Conservation (phyloP, 2,888 invertebrate genomes). For the Thyatira batis region DNA sequence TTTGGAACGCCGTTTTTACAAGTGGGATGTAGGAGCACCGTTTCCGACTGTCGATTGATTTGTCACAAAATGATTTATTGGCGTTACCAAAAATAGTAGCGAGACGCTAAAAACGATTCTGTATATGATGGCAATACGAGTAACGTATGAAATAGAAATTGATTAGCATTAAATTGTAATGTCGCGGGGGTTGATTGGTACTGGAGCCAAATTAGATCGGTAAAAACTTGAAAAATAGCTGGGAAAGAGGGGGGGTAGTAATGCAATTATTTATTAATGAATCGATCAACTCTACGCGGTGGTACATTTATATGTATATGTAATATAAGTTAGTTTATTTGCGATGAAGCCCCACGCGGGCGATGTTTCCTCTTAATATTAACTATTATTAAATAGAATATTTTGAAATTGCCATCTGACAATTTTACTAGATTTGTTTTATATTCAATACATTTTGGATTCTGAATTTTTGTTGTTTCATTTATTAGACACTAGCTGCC, state of each 20-base stretch:
- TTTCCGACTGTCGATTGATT: slow-evolving; percentile 16
- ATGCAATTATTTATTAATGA: slow-evolving; percentile 46
- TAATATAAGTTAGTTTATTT: slow-evolving; percentile 23
- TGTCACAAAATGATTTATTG: slow-evolving; percentile 27
- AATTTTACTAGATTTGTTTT: slow-evolving; percentile 79
- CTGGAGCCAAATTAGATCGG: not conserved
- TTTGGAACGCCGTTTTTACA: slow-evolving; percentile 37
- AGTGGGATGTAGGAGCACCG: slow-evolving; percentile 24
- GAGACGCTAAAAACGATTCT: slow-evolving; percentile 8
- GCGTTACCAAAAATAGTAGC: slow-evolving; percentile 3
- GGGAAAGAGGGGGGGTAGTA: not conserved
- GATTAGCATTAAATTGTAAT: slow-evolving; percentile 40
- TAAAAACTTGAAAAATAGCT: not conserved
- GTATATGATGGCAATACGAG: slow-evolving; percentile 27
- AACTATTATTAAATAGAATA: slow-evolving; percentile 71
- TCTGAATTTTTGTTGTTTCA: slow-evolving; percentile 53
- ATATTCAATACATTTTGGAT: slow-evolving; percentile 81
- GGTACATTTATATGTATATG: slow-evolving; percentile 30
- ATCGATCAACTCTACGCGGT: slow-evolving; percentile 33
- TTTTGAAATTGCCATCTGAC: slow-evolving; percentile 76
- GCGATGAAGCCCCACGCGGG: slow-evolving; percentile 19
- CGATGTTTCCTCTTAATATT: slow-evolving; percentile 43
- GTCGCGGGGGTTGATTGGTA: slow-evolving; percentile 23
- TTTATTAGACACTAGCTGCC: too few species aligned
- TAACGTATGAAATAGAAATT: slow-evolving; percentile 24